Conservation (phyloP, 2,797 vertebrate genomes). For the Helostoma temminkii region DNA sequence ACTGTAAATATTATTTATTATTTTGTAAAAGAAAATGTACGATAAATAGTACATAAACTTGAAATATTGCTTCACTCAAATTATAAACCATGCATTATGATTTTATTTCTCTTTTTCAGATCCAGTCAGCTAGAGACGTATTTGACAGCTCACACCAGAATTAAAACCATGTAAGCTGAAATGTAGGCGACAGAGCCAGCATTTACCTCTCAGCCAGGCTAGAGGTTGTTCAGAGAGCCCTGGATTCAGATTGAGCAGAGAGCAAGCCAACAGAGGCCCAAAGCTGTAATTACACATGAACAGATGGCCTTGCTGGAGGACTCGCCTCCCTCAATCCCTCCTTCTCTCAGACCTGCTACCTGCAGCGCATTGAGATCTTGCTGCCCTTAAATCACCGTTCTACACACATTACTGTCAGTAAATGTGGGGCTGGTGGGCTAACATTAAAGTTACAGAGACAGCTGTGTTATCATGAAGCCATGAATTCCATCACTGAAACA, state of each 20-base stretch:
- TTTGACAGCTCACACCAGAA: constrained; percentile 39
- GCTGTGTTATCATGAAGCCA: not conserved
- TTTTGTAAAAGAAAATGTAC: constrained; percentile 24
- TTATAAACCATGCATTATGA: not conserved
- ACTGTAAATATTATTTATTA: constrained; percentile 22
- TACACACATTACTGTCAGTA: constrained; percentile 53
- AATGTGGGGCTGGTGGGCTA: constrained; percentile 3
- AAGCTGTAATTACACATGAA: constrained; percentile 79
- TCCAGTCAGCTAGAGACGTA: constrained; percentile 29
- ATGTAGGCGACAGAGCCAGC: constrained; percentile 37
- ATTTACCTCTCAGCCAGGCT: constrained; percentile 61
- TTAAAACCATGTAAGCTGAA: constrained; percentile 41
- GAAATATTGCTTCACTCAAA: constrained; percentile 15
- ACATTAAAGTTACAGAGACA: constrained; percentile 3
- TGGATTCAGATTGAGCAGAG: constrained; percentile 46
- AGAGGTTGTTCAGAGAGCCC: constrained; percentile 53
- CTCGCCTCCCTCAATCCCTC: constrained; percentile 55
- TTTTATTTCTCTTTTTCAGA: constrained; percentile 1
- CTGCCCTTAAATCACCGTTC: constrained; percentile 36
- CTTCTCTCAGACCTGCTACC: constrained; percentile 52
- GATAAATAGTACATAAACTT: constrained; percentile 10
- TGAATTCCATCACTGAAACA: constrained; percentile 6
- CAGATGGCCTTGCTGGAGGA: constrained; percentile 78
- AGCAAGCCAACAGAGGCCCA: constrained; percentile 53
- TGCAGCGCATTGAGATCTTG: constrained; percentile 48